Conservation (phyloP, 1,140 invertebrate species). For the Aleiodes sp. region DNA sequence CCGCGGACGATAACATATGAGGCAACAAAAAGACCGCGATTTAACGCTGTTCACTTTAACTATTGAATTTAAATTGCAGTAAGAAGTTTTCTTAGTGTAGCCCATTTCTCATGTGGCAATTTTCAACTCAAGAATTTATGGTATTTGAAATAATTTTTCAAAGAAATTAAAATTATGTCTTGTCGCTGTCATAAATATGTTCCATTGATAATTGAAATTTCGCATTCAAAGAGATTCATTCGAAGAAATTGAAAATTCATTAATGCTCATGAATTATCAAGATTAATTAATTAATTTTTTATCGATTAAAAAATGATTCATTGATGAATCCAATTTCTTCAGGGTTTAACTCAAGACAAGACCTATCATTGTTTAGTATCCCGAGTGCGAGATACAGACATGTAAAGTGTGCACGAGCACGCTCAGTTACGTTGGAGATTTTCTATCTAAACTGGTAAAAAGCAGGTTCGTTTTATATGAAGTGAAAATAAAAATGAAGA, state of each 20-base stretch:
- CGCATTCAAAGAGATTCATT: neutral
- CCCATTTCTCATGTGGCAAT: neutral
- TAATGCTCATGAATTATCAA: too few species aligned
- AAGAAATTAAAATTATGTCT: too few species aligned
- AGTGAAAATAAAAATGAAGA: neutral
- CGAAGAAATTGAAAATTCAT: neutral
- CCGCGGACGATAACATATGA: neutral
- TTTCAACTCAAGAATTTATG: neutral
- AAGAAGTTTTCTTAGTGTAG: neutral
- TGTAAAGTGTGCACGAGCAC: neutral
- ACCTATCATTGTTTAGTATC: constrained; percentile 4
- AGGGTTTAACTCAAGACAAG: neutral
- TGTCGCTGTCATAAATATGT: too few species aligned
- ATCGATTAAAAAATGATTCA: neutral
- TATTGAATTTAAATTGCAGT: neutral
- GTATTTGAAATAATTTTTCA: too few species aligned
- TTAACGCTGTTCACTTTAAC: neutral
- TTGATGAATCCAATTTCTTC: neutral
- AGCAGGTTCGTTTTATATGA: neutral
- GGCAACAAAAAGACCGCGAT: neutral
- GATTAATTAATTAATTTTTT: neutral
- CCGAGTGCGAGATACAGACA: neutral
- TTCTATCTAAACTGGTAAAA: constrained; percentile 3
- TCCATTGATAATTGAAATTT: too few species aligned
- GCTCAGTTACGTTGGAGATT: neutral